phyloP scores from a whole-genome alignment of 2,888 invertebrate genomes.

The Drosophila tripunctata region DNA sequence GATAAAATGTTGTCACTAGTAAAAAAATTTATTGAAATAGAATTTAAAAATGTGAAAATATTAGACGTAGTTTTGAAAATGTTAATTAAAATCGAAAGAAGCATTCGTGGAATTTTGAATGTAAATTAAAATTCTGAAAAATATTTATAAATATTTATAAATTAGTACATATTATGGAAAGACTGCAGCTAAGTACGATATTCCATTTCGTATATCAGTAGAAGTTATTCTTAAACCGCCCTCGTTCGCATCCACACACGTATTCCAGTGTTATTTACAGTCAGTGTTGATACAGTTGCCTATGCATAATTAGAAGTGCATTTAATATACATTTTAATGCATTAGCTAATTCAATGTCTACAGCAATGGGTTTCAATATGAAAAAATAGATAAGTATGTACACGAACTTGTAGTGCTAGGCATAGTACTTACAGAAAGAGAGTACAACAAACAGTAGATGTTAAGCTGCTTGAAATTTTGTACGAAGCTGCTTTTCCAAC shows the following conservation, averaged over 20 bases:
- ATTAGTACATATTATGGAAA: no score
- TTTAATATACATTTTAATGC: slow-evolving; percentile 24
- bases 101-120: no score
- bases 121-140: neutral
- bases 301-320: slow-evolving; percentile 42
- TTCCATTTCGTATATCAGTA: no score
- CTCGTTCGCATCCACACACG: slow-evolving; percentile 14
- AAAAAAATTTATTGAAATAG: no score
- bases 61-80: no score
- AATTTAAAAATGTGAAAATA: no score
- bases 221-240: neutral
- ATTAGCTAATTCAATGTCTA: slow-evolving; percentile 18
- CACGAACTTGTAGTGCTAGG: neutral
- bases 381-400: neutral
- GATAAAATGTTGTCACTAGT: no score
- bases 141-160: no score
- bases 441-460: slow-evolving; percentile 4
- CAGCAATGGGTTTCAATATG: slow-evolving; percentile 9
- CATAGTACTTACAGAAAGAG: neutral
- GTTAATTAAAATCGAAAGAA: no score
- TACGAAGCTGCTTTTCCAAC: neutral
- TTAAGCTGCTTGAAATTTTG: slow-evolving; percentile 21
- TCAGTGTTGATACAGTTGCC: slow-evolving; percentile 18
- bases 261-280: slow-evolving; percentile 10
- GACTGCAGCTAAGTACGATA: no score